phyloP scores from a whole-genome alignment of 2,888 invertebrate species.

The Galerucella nymphaeae region DNA sequence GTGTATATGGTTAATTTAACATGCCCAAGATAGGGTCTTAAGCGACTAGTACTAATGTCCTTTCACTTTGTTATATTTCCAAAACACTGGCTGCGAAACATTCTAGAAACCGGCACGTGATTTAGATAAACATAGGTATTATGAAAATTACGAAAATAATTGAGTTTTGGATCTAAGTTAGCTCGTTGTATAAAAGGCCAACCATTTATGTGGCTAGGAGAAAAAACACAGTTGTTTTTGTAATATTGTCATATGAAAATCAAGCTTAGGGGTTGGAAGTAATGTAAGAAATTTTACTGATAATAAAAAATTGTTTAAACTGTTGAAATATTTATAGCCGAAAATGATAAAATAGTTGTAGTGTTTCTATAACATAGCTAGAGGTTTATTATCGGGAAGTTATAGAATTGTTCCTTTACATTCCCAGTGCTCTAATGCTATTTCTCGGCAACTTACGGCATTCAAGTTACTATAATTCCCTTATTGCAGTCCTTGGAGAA shows the following conservation, averaged over 20 bases:
- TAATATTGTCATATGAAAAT: too few species aligned
- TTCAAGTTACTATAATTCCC: conserved; percentile 26
- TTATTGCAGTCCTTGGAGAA: conserved; percentile 27
- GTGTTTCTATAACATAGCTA: background rate
- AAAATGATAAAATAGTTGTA: too few species aligned
- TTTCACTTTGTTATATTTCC: conserved; percentile 23
- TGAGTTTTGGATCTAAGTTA: too few species aligned
- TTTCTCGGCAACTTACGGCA: conserved; percentile 18
- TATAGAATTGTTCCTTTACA: conserved; percentile 18
- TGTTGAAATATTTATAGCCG: too few species aligned
- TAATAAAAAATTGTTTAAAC: too few species aligned
- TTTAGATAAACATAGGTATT: conserved; percentile 29
- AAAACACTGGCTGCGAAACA: conserved; percentile 9
- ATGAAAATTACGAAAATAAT: conserved; percentile 23
- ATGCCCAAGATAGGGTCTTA: conserved; percentile 19
- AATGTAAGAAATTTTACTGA: too few species aligned
- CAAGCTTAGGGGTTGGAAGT: too few species aligned
- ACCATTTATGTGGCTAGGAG: too few species aligned
- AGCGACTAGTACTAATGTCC: conserved; percentile 14
- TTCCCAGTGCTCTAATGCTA: conserved; percentile 10
- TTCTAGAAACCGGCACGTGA: conserved; percentile 13
- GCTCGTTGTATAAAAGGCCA: too few species aligned
- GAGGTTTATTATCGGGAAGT: conserved; percentile 2
- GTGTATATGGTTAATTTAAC: conserved; percentile 23
- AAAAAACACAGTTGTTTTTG: too few species aligned